Conservation (phyloP, 2,888 invertebrate genomes). For the Eilema depressum region DNA sequence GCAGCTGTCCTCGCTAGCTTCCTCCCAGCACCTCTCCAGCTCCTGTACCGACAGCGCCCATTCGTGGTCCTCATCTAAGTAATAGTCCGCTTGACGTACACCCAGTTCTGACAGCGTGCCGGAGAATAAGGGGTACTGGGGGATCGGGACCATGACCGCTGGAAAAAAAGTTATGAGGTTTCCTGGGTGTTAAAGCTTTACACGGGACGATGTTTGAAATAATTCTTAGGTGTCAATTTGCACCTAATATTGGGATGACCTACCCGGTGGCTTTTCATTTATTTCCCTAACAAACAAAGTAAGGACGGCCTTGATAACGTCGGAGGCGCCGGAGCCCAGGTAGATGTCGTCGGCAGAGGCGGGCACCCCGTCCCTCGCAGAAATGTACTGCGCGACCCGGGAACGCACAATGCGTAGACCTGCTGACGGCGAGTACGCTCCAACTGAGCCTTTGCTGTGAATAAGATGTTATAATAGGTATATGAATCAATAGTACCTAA, state of each 20-base stretch:
- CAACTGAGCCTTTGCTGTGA: slow-evolving; percentile 91
- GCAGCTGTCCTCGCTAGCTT: slow-evolving; percentile 87
- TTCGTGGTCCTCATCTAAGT: slow-evolving; percentile 93
- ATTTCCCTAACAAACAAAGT: slow-evolving; percentile 88
- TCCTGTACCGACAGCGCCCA: slow-evolving; percentile 95
- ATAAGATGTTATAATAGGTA: not conserved
- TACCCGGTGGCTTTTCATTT: slow-evolving; percentile 85
- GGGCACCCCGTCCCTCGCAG: slow-evolving; percentile 88
- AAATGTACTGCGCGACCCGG: slow-evolving; percentile 94
- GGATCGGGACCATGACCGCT: slow-evolving; percentile 98
- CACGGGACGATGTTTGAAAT: not conserved
- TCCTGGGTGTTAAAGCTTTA: too few relatives aligned
- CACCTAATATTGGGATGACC: slow-evolving; percentile 7
- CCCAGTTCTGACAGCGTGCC: slow-evolving; percentile 97
- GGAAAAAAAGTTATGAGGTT: slow-evolving; percentile 35
- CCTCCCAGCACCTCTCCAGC: slow-evolving; percentile 90
- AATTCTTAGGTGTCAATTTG: not conserved
- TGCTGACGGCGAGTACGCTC: slow-evolving; percentile 95
- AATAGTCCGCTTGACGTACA: slow-evolving; percentile 93
- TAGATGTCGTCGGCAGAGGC: slow-evolving; percentile 92
- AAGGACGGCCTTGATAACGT: slow-evolving; percentile 95
- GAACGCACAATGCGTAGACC: slow-evolving; percentile 95
- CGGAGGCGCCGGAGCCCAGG: slow-evolving; percentile 96
- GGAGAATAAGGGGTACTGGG: slow-evolving; percentile 99
- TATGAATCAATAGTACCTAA: too few relatives aligned